These are phyloP conservation scores for Hycleus cichorii DNA, from an alignment of 1,140 invertebrate genomes.

Conservation along the genomic window DNA sequence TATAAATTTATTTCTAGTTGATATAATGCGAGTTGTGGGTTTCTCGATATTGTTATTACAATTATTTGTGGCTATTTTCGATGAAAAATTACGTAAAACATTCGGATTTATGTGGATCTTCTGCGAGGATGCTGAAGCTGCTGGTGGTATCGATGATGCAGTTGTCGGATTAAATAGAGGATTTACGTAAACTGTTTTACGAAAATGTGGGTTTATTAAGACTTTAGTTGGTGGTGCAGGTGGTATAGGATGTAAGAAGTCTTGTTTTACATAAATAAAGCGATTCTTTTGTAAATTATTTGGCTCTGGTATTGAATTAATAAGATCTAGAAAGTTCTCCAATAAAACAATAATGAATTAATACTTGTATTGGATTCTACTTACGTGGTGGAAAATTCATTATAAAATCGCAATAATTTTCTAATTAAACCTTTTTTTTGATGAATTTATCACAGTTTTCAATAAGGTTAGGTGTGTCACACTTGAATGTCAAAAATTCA, in stretches of 20 bases:
- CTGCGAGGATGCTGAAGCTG: background rate
- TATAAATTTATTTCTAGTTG: conserved; percentile 30
- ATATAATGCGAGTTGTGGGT: conserved; percentile 13
- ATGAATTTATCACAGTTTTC: too few species aligned
- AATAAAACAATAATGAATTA: too few species aligned
- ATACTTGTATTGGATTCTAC: too few species aligned
- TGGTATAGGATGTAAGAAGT: conserved; percentile 6
- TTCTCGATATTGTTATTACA: background rate
- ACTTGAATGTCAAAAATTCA: too few species aligned
- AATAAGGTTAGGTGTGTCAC: too few species aligned
- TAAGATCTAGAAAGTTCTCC: too few species aligned
- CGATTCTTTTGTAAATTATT: conserved; percentile 2
- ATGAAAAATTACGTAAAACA: conserved; percentile 25
- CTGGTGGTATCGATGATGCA: background rate
- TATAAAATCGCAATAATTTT: background rate
- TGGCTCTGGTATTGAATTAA: too few species aligned
- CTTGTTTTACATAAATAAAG: conserved; percentile 28
- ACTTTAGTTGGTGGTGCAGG: conserved; percentile 19
- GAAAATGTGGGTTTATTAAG: conserved; percentile 35
- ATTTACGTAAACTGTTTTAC: conserved; percentile 34
- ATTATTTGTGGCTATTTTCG: conserved; percentile 9
- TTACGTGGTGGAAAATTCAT: too few species aligned
- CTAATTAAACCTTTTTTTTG: too few species aligned
- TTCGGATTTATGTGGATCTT: conserved; percentile 28
- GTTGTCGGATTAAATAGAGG: conserved; percentile 26